A percentile compares a stretch with the other conserved stretches of the same genome.
Evolutionary conservation across 1,140 invertebrate genomes (phyloP).

Genomic region (Meloidogyne hapla): DNA sequence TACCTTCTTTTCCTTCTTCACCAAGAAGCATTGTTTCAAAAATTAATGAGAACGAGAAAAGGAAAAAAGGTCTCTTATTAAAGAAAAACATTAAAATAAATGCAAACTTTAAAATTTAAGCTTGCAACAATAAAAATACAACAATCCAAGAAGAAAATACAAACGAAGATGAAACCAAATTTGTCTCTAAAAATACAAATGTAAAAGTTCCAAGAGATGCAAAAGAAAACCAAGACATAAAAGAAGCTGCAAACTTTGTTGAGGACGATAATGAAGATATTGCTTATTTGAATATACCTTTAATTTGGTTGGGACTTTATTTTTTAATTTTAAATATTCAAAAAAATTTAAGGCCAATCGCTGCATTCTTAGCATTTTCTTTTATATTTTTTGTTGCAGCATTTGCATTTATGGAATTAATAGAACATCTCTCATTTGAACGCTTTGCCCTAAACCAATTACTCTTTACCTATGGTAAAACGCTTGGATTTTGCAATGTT

Average conservation of each 20-base stretch:
- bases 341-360: conserved; percentile 43
- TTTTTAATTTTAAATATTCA: background rate
- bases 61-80: background rate
- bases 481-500: conserved; percentile 43
- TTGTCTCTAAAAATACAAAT: background rate
- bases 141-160: background rate
- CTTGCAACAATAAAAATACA: background rate
- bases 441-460: conserved; percentile 41
- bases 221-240: conserved; percentile 45
- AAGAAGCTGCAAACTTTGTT: conserved; percentile 49
- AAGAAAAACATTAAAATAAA: too few relatives aligned
- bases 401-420: conserved; percentile 31
- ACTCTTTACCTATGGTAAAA: conserved; percentile 49
- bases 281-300: conserved; percentile 51
- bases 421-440: conserved; percentile 32
- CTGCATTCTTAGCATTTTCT: conserved; percentile 42
- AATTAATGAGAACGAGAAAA: background rate
- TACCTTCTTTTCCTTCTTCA: background rate
- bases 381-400: conserved; percentile 42
- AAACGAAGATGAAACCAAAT: background rate
- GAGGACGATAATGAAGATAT: conserved; percentile 60
- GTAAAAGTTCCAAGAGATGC: conserved; percentile 43
- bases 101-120: background rate
- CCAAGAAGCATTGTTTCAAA: background rate
- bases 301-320: conserved; percentile 46